Evolutionary conservation across 2,797 vertebrate species (phyloP).

Genomic region (Chelidonichthys spinosus): DNA sequence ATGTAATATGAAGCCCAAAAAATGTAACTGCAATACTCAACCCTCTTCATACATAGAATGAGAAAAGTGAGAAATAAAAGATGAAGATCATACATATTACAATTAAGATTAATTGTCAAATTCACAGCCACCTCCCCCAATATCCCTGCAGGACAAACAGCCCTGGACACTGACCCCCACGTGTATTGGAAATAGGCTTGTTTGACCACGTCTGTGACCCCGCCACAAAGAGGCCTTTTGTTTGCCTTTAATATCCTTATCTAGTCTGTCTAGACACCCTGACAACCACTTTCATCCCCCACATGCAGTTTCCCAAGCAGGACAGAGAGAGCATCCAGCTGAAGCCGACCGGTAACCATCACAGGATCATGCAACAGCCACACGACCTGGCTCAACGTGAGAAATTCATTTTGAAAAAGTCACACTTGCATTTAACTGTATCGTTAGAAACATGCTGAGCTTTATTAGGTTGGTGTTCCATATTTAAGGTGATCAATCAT

Average conservation of each 20-base stretch:
- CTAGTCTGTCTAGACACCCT: constrained; percentile 92
- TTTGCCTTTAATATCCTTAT: constrained; percentile 91
- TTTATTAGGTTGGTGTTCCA: not conserved
- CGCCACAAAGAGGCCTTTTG: constrained; percentile 87
- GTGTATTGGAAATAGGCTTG: constrained; percentile 61
- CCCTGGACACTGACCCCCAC: constrained; percentile 74
- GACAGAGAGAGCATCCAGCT: constrained; percentile 20
- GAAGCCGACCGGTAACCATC: constrained; percentile 18
- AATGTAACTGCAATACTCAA: not conserved
- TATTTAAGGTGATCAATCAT: not conserved
- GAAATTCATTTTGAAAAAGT: not conserved
- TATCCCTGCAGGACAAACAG: constrained; percentile 57
- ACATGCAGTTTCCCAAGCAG: constrained; percentile 37
- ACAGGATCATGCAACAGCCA: constrained; percentile 12
- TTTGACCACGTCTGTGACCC: constrained; percentile 87
- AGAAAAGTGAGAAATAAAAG: constrained; percentile 30
- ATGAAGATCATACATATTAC: constrained; percentile 28
- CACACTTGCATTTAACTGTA: not conserved
- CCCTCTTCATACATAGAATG: not conserved
- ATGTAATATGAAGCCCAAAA: not conserved
- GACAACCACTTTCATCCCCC: constrained; percentile 82
- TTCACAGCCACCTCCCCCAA: constrained; percentile 61
- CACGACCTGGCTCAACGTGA: not conserved
- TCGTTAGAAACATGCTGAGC: not conserved
- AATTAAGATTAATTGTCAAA: constrained; percentile 55